phyloP scores from a whole-genome alignment of 2,888 invertebrate species.

The Eupithecia tripunctaria region DNA sequence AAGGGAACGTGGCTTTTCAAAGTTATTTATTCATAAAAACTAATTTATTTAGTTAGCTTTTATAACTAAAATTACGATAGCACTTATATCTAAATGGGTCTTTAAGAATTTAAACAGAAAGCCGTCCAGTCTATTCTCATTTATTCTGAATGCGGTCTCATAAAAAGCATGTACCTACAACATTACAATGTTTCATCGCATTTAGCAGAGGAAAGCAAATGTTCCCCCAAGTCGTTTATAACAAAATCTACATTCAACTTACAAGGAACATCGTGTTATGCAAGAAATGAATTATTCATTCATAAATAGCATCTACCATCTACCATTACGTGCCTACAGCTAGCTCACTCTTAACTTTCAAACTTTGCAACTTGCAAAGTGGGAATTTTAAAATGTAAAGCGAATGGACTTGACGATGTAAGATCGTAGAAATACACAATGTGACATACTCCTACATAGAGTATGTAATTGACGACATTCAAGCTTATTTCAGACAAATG shows the following conservation, averaged over 20 bases:
- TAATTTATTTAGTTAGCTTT: not conserved
- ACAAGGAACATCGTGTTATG: constrained; percentile 29
- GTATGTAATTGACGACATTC: not conserved
- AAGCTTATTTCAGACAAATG: not conserved
- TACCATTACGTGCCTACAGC: constrained; percentile 21
- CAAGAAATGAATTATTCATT: constrained; percentile 34
- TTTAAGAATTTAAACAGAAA: not conserved
- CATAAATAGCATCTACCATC: constrained; percentile 30
- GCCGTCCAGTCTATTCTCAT: not conserved
- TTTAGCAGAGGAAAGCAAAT: constrained; percentile 18
- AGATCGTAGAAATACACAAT: not conserved
- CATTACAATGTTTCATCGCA: constrained; percentile 14
- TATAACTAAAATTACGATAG: not conserved
- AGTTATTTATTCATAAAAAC: not conserved
- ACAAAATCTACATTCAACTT: constrained; percentile 31
- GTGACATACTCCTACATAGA: no score
- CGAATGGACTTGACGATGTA: constrained; percentile 18
- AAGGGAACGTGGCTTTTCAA: not conserved
- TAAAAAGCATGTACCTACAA: constrained; percentile 13
- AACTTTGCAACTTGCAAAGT: constrained; percentile 50
- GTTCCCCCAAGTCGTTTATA: constrained; percentile 16
- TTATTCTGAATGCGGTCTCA: constrained; percentile 6
- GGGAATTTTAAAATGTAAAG: constrained; percentile 61
- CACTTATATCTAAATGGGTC: not conserved
- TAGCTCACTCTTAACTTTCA: constrained; percentile 33